Conservation (phyloP, 2,888 invertebrate species). For the Melanotus villosus region DNA sequence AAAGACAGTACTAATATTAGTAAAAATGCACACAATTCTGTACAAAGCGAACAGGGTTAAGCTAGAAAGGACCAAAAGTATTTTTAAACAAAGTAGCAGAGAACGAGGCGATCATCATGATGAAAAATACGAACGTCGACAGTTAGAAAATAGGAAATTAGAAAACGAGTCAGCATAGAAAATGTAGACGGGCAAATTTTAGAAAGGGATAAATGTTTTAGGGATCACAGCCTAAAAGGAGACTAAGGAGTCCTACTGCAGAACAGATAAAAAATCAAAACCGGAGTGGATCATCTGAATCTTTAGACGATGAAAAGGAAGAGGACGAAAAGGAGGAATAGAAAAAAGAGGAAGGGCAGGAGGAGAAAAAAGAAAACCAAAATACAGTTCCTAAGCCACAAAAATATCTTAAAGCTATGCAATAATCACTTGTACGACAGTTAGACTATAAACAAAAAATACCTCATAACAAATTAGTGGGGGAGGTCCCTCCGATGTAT, state of each 20-base stretch:
- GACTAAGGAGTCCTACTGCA: constrained; percentile 21
- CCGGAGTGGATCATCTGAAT: constrained; percentile 6
- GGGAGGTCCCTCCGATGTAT: constrained; percentile 64
- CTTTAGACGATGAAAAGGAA: constrained; percentile 24
- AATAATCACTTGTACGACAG: constrained; percentile 9
- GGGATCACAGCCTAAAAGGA: constrained; percentile 5
- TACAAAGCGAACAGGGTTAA: constrained; percentile 51
- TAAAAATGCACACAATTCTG: constrained; percentile 9
- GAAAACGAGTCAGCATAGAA: constrained; percentile 20
- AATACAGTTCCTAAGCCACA: constrained; percentile 53
- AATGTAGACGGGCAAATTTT: too few species aligned
- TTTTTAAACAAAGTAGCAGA: constrained; percentile 65
- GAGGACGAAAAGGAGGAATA: constrained; percentile 35
- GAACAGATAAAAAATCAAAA: background rate
- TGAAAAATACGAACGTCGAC: constrained; percentile 47
- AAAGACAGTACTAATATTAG: constrained; percentile 13
- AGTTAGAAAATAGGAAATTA: constrained; percentile 48
- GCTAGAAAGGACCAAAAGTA: constrained; percentile 65
- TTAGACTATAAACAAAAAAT: constrained; percentile 29
- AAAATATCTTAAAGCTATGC: constrained; percentile 37
- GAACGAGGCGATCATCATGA: constrained; percentile 59
- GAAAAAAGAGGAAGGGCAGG: too few species aligned
- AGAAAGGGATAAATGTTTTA: background rate
- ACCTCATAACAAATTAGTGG: constrained; percentile 53
- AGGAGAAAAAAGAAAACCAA: constrained; percentile 39